Percentiles rank a stretch among this genome's conserved stretches.
These are phyloP conservation scores for Carpatolechia fugitivella DNA, from an alignment of 2,888 invertebrate species.

Conservation along the genomic window DNA sequence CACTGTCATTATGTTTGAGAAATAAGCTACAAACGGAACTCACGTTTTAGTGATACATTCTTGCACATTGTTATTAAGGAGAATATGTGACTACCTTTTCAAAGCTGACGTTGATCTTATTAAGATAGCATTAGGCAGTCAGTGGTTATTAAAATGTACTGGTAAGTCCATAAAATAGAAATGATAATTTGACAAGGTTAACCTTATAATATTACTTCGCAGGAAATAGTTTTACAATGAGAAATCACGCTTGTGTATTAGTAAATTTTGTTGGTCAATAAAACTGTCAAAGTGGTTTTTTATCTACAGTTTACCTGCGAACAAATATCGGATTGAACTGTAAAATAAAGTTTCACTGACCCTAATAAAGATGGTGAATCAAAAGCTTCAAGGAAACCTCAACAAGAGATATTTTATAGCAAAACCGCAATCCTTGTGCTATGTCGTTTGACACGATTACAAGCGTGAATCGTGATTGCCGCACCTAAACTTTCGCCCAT, in stretches of 20 bases:
- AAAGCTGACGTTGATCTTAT: background rate
- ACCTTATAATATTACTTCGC: no score
- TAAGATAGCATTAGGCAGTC: background rate
- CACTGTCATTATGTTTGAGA: constrained; percentile 30
- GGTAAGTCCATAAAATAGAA: background rate
- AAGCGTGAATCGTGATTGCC: constrained; percentile 49
- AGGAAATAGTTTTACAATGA: background rate
- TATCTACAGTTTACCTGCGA: background rate
- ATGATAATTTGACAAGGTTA: no score
- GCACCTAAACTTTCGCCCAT: constrained; percentile 64
- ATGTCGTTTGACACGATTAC: constrained; percentile 31
- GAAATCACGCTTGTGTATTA: background rate
- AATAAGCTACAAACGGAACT: constrained; percentile 11
- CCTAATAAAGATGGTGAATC: background rate
- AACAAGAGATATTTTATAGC: constrained; percentile 16
- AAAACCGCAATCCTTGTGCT: constrained; percentile 25
- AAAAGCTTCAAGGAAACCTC: constrained; percentile 15
- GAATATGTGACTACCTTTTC: background rate
- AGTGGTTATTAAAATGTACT: background rate
- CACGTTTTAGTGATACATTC: constrained; percentile 3
- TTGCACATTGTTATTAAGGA: background rate
- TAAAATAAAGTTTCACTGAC: background rate
- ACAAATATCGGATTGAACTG: background rate
- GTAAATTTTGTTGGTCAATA: background rate
- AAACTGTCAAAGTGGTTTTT: background rate